Conservation (phyloP, 2,113 vertebrate species). For the Amazona guildingii region DNA sequence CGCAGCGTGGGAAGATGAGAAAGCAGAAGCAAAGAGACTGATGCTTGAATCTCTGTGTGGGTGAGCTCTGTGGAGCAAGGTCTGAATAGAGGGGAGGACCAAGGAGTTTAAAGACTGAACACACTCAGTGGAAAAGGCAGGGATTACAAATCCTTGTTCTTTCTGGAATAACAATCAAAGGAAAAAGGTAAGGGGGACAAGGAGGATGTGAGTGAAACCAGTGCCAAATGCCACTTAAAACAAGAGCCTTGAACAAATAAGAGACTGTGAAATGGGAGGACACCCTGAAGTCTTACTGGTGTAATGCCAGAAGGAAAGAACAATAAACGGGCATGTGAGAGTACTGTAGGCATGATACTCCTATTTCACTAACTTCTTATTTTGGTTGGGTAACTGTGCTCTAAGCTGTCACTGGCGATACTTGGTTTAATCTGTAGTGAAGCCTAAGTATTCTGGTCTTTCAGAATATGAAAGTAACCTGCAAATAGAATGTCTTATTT, state of each 20-base stretch:
- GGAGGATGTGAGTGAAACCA: not conserved
- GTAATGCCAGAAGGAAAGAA: not conserved
- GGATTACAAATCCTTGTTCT: not conserved
- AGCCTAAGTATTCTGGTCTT: not conserved
- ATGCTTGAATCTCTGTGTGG: constrained; percentile 15
- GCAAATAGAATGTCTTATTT: not conserved
- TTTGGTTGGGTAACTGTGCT: not conserved
- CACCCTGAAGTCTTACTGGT: not conserved
- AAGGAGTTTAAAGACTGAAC: constrained; percentile 24
- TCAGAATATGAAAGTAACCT: not conserved
- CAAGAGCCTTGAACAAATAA: not conserved
- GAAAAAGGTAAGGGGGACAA: not conserved
- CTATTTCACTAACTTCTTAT: not conserved
- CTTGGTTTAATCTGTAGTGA: not conserved
- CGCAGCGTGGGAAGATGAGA: constrained; percentile 57
- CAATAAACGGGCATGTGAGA: not conserved
- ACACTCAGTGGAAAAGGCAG: not conserved
- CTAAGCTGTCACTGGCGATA: not conserved
- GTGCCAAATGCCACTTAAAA: not conserved
- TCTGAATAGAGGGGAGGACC: constrained; percentile 48
- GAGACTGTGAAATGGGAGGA: not conserved
- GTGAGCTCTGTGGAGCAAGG: constrained; percentile 9
- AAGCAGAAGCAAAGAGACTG: constrained; percentile 49
- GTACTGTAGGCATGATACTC: not conserved
- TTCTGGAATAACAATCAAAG: not conserved